Evolutionary conservation across 2,797 vertebrate species (phyloP).

Genomic region (Megalops cyprinoides): DNA sequence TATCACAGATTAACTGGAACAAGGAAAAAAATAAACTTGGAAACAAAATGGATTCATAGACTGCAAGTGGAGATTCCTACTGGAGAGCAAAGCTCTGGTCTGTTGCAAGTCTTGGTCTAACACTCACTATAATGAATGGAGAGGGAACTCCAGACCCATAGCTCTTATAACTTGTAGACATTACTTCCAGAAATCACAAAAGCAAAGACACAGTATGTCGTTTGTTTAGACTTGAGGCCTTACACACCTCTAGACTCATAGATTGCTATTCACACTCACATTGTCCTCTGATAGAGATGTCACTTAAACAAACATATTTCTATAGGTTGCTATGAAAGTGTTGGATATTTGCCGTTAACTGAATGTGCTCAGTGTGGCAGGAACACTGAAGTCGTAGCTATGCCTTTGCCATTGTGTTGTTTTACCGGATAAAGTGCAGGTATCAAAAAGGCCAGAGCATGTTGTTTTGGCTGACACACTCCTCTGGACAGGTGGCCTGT

Average conservation of each 20-base stretch:
- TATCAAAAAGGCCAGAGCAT: slow-evolving; percentile 6
- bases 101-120: neutral
- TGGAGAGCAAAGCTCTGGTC: slow-evolving; percentile 18
- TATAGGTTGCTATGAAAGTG: neutral
- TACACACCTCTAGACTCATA: neutral
- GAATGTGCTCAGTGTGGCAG: slow-evolving; percentile 3
- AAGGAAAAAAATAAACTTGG: neutral
- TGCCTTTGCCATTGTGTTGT: neutral
- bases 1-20: slow-evolving; percentile 37
- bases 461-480: neutral
- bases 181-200: neutral
- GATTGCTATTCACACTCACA: neutral
- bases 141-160: neutral
- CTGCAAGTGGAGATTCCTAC: neutral
- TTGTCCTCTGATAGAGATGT: neutral
- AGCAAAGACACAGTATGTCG: no score
- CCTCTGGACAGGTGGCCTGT: neutral
- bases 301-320: neutral
- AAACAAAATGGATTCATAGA: neutral
- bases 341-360: neutral
- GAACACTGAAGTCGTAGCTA: neutral
- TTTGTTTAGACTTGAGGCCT: neutral
- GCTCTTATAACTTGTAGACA: neutral
- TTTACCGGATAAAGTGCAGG: neutral
- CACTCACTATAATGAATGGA: neutral